Percentiles rank a stretch among this genome's conserved stretches.
Evolutionary conservation across 2,797 vertebrate genomes (phyloP).

Genomic region (Sebastes elongatus): DNA sequence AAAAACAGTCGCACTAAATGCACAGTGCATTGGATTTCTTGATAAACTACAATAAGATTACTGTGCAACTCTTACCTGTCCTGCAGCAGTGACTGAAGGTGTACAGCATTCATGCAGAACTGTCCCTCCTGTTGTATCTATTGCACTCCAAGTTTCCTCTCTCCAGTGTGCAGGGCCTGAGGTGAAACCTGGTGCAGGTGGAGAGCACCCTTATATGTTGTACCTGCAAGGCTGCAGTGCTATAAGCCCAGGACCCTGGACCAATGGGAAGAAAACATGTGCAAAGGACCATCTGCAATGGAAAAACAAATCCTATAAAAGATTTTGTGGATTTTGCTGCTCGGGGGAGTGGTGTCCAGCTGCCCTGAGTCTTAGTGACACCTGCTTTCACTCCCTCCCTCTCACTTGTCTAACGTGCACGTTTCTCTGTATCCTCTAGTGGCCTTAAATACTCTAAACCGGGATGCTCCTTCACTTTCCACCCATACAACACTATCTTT

Average conservation of each 20-base stretch:
- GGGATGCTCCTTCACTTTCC: not conserved
- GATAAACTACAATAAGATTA: not conserved
- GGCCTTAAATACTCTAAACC: slow-evolving; percentile 36
- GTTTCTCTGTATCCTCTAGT: slow-evolving; percentile 28
- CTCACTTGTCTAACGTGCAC: slow-evolving; percentile 44
- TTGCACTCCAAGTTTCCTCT: slow-evolving; percentile 1
- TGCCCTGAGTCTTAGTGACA: slow-evolving; percentile 73
- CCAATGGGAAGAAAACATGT: slow-evolving; percentile 82
- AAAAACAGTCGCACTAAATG: not conserved
- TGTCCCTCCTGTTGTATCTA: not conserved
- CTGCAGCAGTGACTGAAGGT: not conserved
- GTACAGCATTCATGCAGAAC: not conserved
- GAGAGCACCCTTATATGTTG: slow-evolving; percentile 68
- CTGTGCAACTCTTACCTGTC: slow-evolving; percentile 47
- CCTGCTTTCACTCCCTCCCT: slow-evolving; percentile 70
- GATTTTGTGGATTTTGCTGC: slow-evolving; percentile 78
- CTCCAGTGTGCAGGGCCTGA: slow-evolving; percentile 25
- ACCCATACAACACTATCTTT: slow-evolving; percentile 13
- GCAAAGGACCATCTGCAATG: slow-evolving; percentile 83
- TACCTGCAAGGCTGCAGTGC: slow-evolving; percentile 51
- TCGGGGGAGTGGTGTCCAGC: slow-evolving; percentile 70
- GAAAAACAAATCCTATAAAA: slow-evolving; percentile 86
- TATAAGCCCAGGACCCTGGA: slow-evolving; percentile 57
- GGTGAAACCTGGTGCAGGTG: slow-evolving; percentile 37
- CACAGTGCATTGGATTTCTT: not conserved